Evolutionary conservation across 2,888 invertebrate species (phyloP), one percentile per base, ranked within the genome.

Genomic region (Campoplex nolae): DNA sequence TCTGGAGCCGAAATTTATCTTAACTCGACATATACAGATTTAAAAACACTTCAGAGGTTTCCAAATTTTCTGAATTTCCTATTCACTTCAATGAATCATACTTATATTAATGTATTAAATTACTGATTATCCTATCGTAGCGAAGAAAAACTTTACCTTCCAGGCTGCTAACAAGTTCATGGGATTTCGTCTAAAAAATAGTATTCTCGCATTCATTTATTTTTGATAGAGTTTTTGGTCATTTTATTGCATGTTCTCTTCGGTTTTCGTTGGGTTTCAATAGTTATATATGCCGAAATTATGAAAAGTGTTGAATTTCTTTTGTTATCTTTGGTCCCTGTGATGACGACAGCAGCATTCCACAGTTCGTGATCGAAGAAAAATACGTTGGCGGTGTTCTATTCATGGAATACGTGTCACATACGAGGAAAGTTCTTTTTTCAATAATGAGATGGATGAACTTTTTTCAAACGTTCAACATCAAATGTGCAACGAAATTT

Each of bases 261-360:
- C 28, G 28, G 16, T 23, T 74, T 56, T 56, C n/a, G 35, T n/a
- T 0, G 38, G 38, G 38, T 74, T 74, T 56, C 13, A 23, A 54
- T 74, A n/a, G n/a, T 38, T 11, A 51, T 38, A 51, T 38, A 13
- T 56, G 13, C 35, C 73, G n/a, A 56, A 56, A n/a, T 56, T 56
- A 13, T 56, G 35, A n/a, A 38, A n/a, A 35, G 54, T 56, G n/a
- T 56, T 54, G 18, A 74, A 56, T 56, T 74, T n/a, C 54, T n/a
- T 54, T 23, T 13, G 1, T 35, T 56, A 54, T 38, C 73, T 74
- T 74, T 38, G 73, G 35, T 54, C 73, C n/a, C 73, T 42, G 35
- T 13, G n/a, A n/a, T 74, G 73, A 74, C 73, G 73, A 38, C 23
- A 54, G 56, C n/a, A 2, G n/a, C 0, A 74, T 56, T 51, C 56